Evolutionary conservation across 2,113 vertebrate species (phyloP).

Genomic region (Nannobrachium achirus): DNA sequence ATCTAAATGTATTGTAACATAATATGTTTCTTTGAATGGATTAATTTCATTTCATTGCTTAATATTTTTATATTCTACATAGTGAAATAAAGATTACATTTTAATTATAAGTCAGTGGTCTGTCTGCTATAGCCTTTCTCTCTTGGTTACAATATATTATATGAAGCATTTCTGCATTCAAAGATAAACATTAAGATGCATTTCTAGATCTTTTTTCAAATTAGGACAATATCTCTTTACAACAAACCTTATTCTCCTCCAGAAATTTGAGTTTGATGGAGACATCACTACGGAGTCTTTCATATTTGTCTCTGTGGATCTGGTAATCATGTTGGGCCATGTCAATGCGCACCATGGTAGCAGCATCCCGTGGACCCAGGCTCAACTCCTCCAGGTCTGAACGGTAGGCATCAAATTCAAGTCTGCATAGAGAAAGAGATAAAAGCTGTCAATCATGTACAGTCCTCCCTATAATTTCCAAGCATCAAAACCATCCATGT

Average conservation of each 20-base stretch:
- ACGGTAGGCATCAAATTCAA: constrained; percentile 96
- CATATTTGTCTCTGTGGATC: constrained; percentile 93
- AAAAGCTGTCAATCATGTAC: not conserved
- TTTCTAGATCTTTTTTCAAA: not conserved
- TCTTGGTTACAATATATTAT: not conserved
- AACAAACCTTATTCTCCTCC: constrained; percentile 94
- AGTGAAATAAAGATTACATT: no score
- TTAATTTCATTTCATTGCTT: no score
- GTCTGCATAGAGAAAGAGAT: constrained; percentile 67
- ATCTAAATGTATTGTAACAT: not conserved
- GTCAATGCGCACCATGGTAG: constrained; percentile 88
- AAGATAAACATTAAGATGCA: no score
- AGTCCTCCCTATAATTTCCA: not conserved
- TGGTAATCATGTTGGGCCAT: constrained; percentile 91
- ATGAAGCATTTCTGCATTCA: no score
- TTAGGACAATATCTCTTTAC: not conserved
- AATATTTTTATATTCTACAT: no score
- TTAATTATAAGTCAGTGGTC: no score
- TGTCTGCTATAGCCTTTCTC: no score
- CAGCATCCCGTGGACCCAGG: constrained; percentile 89
- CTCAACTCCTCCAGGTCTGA: constrained; percentile 96
- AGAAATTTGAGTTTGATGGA: constrained; percentile 97
- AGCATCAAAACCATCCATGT: not conserved
- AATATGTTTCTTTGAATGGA: no score
- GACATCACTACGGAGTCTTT: constrained; percentile 92